Evolutionary conservation across 2,113 vertebrate species (phyloP).

Genomic region (Okapia johnstoni): DNA sequence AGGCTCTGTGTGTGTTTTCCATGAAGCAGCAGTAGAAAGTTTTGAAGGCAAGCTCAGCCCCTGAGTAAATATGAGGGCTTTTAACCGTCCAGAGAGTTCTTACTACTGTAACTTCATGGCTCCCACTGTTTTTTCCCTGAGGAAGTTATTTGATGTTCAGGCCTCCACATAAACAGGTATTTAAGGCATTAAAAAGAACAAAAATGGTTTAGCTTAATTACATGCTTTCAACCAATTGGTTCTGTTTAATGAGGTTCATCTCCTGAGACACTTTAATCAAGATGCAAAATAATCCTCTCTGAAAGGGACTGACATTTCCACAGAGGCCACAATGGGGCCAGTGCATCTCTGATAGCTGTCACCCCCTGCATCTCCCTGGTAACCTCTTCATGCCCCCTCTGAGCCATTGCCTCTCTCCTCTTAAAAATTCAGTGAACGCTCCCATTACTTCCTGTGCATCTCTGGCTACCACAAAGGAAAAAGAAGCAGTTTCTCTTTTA

Average conservation of each 20-base stretch:
- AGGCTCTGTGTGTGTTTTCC: background rate
- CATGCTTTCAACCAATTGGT: constrained; percentile 58
- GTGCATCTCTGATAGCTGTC: constrained; percentile 12
- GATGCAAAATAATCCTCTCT: constrained; percentile 54
- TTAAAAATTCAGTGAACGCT: constrained; percentile 32
- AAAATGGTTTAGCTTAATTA: constrained; percentile 64
- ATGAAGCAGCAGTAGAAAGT: background rate
- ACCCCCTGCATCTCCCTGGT: background rate
- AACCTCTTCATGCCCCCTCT: background rate
- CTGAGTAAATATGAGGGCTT: background rate
- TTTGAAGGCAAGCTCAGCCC: background rate
- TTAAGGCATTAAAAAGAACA: constrained; percentile 57
- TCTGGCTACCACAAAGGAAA: constrained; percentile 21
- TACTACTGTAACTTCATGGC: background rate
- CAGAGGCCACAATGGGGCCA: constrained; percentile 17
- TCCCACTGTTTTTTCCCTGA: background rate
- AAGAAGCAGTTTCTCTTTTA: background rate
- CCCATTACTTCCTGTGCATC: constrained; percentile 6
- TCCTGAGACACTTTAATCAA: constrained; percentile 64
- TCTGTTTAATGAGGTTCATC: constrained; percentile 62
- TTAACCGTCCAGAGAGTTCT: background rate
- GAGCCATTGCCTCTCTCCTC: background rate
- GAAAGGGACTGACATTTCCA: constrained; percentile 54
- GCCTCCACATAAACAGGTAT: constrained; percentile 26
- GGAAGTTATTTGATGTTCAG: constrained; percentile 40